Percentiles rank a stretch among this genome's conserved stretches.
Evolutionary conservation across 2,113 vertebrate genomes (phyloP).

Genomic region (Syngnathoides biaculeatus): DNA sequence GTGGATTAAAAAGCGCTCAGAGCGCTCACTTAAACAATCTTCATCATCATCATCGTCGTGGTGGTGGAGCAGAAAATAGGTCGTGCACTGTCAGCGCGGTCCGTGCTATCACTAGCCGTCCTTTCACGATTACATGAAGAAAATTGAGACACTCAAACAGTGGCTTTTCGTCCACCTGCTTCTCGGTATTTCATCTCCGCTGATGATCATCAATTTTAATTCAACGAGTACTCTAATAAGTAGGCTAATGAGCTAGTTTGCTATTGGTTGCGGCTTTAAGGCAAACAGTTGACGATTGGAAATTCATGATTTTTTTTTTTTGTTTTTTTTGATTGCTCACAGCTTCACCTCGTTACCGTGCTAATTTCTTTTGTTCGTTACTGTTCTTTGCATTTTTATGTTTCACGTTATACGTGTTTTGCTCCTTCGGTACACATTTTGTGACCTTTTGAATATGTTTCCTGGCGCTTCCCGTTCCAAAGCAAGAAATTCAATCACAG

Average conservation of each 20-base stretch:
- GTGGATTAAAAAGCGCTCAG: slow-evolving; percentile 11
- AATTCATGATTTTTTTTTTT: too few relatives aligned
- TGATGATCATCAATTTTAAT: not conserved
- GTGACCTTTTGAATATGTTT: too few relatives aligned
- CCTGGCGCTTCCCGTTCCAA: too few relatives aligned
- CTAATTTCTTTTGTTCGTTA: too few relatives aligned
- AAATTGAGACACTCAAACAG: not conserved
- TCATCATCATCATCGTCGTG: slow-evolving; percentile 1
- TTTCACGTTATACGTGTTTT: too few relatives aligned
- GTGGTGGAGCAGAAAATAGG: slow-evolving; percentile 8
- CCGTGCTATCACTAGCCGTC: slow-evolving; percentile 26
- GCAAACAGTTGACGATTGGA: too few relatives aligned
- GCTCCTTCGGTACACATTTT: too few relatives aligned
- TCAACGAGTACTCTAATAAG: not conserved
- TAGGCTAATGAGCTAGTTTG: not conserved
- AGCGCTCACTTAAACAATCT: slow-evolving; percentile 19
- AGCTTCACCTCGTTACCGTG: not conserved
- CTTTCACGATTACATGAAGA: slow-evolving; percentile 29
- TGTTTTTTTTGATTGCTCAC: not conserved
- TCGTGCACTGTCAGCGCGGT: slow-evolving; percentile 43
- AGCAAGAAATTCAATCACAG: too few relatives aligned
- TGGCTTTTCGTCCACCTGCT: not conserved
- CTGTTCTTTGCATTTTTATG: too few relatives aligned
- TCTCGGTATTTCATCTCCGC: slow-evolving; percentile 1
- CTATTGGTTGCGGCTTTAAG: not conserved